Evolutionary conservation across 2,113 vertebrate species (phyloP).

Genomic region (Cromileptes altivelis): DNA sequence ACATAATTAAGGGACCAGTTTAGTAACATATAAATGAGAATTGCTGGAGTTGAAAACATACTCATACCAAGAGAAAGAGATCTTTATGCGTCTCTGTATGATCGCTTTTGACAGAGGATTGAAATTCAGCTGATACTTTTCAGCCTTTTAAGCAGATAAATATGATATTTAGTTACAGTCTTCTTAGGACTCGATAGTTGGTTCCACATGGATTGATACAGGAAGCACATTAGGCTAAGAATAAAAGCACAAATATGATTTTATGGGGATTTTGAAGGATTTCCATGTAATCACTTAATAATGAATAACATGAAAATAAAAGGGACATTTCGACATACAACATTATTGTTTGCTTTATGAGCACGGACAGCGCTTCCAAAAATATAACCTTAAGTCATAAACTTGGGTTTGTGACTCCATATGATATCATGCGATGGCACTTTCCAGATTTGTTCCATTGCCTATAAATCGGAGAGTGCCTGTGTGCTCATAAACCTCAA

Average conservation of each 20-base stretch:
- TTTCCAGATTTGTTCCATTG: constrained; percentile 10
- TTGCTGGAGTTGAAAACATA: too few relatives aligned
- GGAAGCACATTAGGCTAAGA: constrained; percentile 26
- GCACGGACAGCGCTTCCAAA: constrained; percentile 1
- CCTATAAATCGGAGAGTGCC: neutral
- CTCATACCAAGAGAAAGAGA: neutral
- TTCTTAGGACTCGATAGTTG: neutral
- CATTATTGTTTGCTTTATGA: neutral
- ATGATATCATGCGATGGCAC: neutral
- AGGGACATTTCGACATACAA: constrained; percentile 6
- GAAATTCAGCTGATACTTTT: neutral
- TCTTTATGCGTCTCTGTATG: constrained; percentile 16
- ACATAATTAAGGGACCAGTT: too few relatives aligned
- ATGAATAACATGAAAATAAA: constrained; percentile 44
- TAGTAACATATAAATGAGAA: too few relatives aligned
- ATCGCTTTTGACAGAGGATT: constrained; percentile 5
- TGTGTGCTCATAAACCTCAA: constrained; percentile 2
- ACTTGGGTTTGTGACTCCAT: neutral
- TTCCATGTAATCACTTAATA: constrained; percentile 42
- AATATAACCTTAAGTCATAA: constrained; percentile 9
- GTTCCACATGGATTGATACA: constrained; percentile 31
- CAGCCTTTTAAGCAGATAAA: constrained; percentile 21
- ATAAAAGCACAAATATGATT: constrained; percentile 43
- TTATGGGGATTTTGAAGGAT: constrained; percentile 58
- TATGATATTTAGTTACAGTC: constrained; percentile 23